Percentiles rank a stretch among this genome's conserved stretches.
phyloP scores from a whole-genome alignment of 1,140 invertebrate species.

The Ceratoteleas bidentatus region DNA sequence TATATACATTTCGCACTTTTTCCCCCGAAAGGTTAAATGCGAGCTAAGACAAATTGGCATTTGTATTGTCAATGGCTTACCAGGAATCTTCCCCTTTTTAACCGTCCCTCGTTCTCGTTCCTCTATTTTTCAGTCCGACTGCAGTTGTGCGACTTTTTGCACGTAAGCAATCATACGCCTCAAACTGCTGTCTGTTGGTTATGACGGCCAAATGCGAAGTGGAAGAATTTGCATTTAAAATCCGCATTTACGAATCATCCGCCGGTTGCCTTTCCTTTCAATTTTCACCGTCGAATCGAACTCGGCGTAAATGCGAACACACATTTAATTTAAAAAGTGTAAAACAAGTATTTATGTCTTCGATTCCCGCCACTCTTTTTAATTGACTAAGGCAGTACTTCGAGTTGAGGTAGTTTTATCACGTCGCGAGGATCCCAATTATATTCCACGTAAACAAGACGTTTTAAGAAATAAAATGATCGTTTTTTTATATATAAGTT shows the following conservation, averaged over 20 bases:
- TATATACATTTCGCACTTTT: constrained; percentile 18
- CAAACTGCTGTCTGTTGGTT: constrained; percentile 36
- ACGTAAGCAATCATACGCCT: constrained; percentile 47
- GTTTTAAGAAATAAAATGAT: too few relatives aligned
- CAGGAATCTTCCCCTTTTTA: constrained; percentile 31
- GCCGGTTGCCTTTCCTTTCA: constrained; percentile 8
- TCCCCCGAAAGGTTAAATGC: constrained; percentile 32
- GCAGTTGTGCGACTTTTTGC: constrained; percentile 58
- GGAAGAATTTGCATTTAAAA: constrained; percentile 37
- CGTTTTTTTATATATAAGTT: too few relatives aligned
- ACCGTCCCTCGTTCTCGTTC: constrained; percentile 20
- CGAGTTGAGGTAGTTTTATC: too few relatives aligned
- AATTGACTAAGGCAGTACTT: too few relatives aligned
- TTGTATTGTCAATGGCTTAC: constrained; percentile 51
- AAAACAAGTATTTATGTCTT: too few relatives aligned
- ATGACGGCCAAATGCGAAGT: constrained; percentile 22
- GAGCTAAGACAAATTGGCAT: constrained; percentile 50
- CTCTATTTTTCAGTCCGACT: constrained; percentile 20
- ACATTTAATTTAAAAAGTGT: too few relatives aligned
- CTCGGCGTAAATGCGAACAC: background rate
- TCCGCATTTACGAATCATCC: constrained; percentile 7
- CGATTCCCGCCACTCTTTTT: too few relatives aligned
- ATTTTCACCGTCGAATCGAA: constrained; percentile 1
- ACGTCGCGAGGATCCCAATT: too few relatives aligned
- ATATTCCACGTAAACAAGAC: too few relatives aligned